A percentile compares a stretch with the other conserved stretches of the same genome.
These are phyloP conservation scores for Propithecus deckenii DNA, from an alignment of 2,797 vertebrate species.

Conservation along the genomic window DNA sequence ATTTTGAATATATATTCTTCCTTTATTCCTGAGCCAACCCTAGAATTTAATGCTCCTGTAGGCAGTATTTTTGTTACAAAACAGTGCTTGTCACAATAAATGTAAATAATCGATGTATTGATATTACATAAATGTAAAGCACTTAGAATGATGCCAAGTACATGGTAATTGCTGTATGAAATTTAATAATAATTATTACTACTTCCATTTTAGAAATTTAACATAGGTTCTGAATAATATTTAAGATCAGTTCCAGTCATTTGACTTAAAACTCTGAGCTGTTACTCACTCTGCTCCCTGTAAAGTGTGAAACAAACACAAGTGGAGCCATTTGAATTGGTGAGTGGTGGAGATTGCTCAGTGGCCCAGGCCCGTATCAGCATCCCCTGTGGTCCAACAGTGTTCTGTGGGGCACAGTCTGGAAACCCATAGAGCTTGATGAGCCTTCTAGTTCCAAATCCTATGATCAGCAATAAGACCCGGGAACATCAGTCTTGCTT, in stretches of 20 bases:
- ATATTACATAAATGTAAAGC: not conserved
- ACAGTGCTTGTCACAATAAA: not conserved
- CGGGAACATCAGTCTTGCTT: not conserved
- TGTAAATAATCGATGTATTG: not conserved
- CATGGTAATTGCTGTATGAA: not conserved
- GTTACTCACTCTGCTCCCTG: not conserved
- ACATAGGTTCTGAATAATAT: not conserved
- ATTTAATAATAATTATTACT: not conserved
- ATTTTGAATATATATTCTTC: not conserved
- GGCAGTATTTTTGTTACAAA: not conserved
- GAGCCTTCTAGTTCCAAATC: not conserved
- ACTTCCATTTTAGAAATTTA: not conserved
- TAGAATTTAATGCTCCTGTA: not conserved
- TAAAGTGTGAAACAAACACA: not conserved
- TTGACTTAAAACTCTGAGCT: not conserved
- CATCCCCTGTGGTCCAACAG: rapidly evolving
- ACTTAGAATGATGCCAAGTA: not conserved
- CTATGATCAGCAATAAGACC: not conserved
- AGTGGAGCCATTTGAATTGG: not conserved
- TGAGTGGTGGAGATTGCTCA: not conserved
- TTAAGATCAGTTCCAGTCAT: not conserved
- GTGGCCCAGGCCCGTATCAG: rapidly evolving
- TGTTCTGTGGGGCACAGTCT: not conserved
- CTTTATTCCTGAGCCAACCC: not conserved
- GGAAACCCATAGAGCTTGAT: not conserved